Percentiles rank a stretch among this genome's conserved stretches.
Conservation (phyloP, 1,140 invertebrate species). For the Sycophaga agraensis region DNA sequence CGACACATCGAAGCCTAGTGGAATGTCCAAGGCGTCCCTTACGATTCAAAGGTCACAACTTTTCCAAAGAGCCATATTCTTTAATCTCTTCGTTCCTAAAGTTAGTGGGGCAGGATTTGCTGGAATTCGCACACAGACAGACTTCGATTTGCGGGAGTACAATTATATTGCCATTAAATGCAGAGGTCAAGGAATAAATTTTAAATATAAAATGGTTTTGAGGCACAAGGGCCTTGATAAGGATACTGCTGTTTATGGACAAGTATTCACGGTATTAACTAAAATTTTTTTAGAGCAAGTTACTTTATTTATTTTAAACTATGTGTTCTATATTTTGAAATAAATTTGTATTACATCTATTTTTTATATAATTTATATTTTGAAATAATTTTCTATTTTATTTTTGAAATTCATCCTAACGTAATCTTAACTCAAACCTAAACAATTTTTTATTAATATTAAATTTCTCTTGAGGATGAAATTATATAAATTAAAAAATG, state of each 20-base stretch:
- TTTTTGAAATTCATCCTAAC: no score
- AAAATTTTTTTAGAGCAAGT: not conserved
- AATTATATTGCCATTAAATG: conserved; percentile 62
- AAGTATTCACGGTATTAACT: conserved; percentile 61
- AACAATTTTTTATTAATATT: no score
- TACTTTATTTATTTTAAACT: no score
- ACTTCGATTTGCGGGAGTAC: conserved; percentile 58
- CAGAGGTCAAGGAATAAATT: conserved; percentile 60
- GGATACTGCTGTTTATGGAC: conserved; percentile 65
- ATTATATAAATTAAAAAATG: no score
- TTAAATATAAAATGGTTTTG: conserved; percentile 63
- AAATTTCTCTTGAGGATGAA: no score
- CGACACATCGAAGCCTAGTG: conserved; percentile 62
- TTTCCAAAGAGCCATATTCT: conserved; percentile 66
- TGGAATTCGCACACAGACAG: conserved; percentile 58
- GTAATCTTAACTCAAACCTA: no score
- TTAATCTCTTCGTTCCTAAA: conserved; percentile 66
- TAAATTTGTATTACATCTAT: no score
- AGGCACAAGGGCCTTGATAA: conserved; percentile 63
- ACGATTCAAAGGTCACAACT: no score
- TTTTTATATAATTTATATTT: no score
- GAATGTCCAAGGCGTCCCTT: no score
- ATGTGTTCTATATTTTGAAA: no score
- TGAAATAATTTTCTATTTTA: no score
- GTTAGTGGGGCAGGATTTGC: conserved; percentile 68